Conservation (phyloP, 2,113 vertebrate species). For the Tenebrosternarchus preto region DNA sequence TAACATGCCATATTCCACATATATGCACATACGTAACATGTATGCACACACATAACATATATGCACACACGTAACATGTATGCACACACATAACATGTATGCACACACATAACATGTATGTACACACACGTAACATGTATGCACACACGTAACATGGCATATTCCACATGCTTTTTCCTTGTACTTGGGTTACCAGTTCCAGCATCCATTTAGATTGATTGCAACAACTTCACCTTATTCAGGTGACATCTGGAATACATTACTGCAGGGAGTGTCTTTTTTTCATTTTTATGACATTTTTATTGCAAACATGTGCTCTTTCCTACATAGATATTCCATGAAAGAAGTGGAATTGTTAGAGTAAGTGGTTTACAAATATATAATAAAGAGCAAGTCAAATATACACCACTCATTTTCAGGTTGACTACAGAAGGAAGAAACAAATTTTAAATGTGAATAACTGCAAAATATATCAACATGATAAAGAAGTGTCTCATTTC, state of each 20-base stretch:
- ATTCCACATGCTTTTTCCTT: not conserved
- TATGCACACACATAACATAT: too few relatives aligned
- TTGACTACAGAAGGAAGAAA: not conserved
- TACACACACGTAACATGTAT: too few relatives aligned
- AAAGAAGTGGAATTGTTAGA: not conserved
- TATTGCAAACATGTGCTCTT: constrained; percentile 68
- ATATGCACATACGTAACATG: too few relatives aligned
- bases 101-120: too few relatives aligned
- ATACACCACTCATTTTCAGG: not conserved
- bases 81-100: too few relatives aligned
- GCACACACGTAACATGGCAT: too few relatives aligned
- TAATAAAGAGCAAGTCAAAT: constrained; percentile 38
- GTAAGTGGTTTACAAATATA: constrained; percentile 48
- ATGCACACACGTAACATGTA: too few relatives aligned
- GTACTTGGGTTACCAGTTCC: too few relatives aligned
- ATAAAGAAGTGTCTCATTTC: not conserved
- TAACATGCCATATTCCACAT: too few relatives aligned
- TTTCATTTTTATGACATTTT: constrained; percentile 58
- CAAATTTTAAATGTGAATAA: not conserved
- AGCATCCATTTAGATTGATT: constrained; percentile 23
- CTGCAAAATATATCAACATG: not conserved
- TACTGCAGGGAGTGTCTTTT: constrained; percentile 62
- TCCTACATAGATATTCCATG: constrained; percentile 45
- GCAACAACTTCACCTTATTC: constrained; percentile 58
- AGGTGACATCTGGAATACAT: constrained; percentile 68